phyloP scores from a whole-genome alignment of 2,888 invertebrate species.

The Elysia crispata region DNA sequence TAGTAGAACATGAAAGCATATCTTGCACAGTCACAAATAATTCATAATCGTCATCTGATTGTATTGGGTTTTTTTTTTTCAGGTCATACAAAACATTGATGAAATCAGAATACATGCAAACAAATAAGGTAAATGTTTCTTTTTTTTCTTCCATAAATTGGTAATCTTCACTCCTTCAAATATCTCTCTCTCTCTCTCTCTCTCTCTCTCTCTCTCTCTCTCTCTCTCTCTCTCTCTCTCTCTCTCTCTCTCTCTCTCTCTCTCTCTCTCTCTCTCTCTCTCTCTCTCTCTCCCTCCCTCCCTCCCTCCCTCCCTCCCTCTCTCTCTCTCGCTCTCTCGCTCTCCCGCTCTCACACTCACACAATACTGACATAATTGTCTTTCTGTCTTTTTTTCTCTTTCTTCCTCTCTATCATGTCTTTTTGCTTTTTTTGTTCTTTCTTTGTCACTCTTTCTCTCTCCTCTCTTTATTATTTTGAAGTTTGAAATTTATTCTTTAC shows the following conservation, averaged over 20 bases:
- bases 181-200: background rate
- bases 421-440: background rate
- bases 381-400: background rate
- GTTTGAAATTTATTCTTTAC: too few relatives aligned
- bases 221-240: conserved; percentile 17
- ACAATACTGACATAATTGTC: too few relatives aligned
- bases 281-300: background rate
- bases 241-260: conserved; percentile 7
- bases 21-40: too few relatives aligned
- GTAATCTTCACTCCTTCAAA: too few relatives aligned
- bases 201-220: too few relatives aligned
- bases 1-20: too few relatives aligned
- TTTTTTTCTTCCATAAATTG: too few relatives aligned
- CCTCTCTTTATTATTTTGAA: too few relatives aligned
- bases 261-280: background rate
- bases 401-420: conserved; percentile 1
- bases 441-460: background rate
- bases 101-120: conserved; percentile 38
- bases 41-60: background rate
- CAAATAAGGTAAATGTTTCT: conserved; percentile 38
- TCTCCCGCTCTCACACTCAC: too few relatives aligned
- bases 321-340: background rate
- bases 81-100: conserved; percentile 36
- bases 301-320: too few relatives aligned
- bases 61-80: background rate